Conservation (phyloP, 2,888 invertebrate genomes). For the Stenichneumon culpator region DNA sequence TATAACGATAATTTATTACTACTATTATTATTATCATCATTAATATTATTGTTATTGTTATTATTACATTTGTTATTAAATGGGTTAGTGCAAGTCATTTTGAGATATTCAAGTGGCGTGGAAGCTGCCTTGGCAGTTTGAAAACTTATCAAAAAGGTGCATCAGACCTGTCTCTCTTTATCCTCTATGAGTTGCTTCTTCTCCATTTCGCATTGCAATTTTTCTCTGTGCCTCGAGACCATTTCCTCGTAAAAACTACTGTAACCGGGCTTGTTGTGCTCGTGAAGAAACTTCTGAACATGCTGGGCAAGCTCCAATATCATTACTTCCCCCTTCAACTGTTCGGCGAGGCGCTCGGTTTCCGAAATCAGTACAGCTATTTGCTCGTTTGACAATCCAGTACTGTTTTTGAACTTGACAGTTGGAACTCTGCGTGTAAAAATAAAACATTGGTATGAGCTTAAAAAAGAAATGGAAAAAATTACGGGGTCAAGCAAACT, state of each 20-base stretch:
- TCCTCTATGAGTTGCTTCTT: conserved; percentile 89
- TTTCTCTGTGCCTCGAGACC: conserved; percentile 90
- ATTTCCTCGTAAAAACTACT: conserved; percentile 97
- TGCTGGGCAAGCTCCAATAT: conserved; percentile 93
- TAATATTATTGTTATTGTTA: too few species aligned
- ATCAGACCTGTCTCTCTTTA: conserved; percentile 84
- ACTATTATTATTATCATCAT: too few species aligned
- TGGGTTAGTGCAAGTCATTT: too few species aligned
- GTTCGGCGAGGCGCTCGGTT: conserved; percentile 87
- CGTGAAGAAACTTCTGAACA: conserved; percentile 92
- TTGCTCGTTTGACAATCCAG: conserved; percentile 92
- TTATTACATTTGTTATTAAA: too few species aligned
- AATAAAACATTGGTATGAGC: too few species aligned
- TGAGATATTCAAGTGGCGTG: too few species aligned
- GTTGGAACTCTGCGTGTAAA: conserved; percentile 88
- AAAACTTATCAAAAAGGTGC: conserved; percentile 30
- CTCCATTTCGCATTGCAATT: conserved; percentile 88
- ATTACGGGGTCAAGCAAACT: background rate
- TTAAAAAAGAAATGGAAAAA: background rate
- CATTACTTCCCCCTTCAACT: conserved; percentile 93
- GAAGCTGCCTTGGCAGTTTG: conserved; percentile 26
- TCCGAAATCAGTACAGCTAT: conserved; percentile 88
- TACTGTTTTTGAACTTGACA: conserved; percentile 90
- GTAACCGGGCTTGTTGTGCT: conserved; percentile 92
- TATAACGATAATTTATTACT: too few species aligned